These are phyloP conservation scores for Physocephala rufipes DNA, from an alignment of 2,888 invertebrate species.

Conservation along the genomic window DNA sequence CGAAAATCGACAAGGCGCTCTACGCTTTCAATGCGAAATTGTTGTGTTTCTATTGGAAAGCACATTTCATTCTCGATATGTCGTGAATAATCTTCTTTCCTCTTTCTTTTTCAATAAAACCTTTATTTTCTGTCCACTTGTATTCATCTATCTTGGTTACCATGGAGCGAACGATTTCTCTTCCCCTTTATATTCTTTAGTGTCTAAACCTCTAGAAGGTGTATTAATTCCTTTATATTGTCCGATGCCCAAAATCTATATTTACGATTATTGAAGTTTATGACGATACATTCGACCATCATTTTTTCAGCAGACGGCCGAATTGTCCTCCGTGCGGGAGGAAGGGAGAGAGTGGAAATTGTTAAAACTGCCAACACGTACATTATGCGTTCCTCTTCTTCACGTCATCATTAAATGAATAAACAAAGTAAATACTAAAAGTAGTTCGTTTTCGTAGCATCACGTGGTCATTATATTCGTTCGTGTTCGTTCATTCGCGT, in stretches of 20 bases:
- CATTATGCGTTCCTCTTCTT: not conserved
- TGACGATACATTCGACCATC: conserved; percentile 50
- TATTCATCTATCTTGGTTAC: no score
- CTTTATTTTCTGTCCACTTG: no score
- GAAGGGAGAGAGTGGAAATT: no score
- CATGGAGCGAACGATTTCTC: not conserved
- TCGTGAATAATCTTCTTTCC: no score
- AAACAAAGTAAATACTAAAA: conserved; percentile 27
- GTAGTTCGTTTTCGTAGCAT: conserved; percentile 26
- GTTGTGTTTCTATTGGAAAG: no score
- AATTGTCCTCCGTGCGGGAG: no score
- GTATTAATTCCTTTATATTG: conserved; percentile 9
- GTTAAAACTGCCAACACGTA: not conserved
- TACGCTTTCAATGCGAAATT: no score
- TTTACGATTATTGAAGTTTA: conserved; percentile 53
- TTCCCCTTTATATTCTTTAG: not conserved
- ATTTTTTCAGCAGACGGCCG: conserved; percentile 43
- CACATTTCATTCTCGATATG: no score
- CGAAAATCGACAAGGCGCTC: no score
- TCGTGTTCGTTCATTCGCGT: not conserved
- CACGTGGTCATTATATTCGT: conserved; percentile 30
- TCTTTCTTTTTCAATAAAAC: no score
- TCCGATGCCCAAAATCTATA: conserved; percentile 47
- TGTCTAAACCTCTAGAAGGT: no score
- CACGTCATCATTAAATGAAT: conserved; percentile 27